A percentile compares a stretch with the other conserved stretches of the same genome.
Evolutionary conservation across 1,140 invertebrate genomes (phyloP).

Genomic region (Ips nitidus): DNA sequence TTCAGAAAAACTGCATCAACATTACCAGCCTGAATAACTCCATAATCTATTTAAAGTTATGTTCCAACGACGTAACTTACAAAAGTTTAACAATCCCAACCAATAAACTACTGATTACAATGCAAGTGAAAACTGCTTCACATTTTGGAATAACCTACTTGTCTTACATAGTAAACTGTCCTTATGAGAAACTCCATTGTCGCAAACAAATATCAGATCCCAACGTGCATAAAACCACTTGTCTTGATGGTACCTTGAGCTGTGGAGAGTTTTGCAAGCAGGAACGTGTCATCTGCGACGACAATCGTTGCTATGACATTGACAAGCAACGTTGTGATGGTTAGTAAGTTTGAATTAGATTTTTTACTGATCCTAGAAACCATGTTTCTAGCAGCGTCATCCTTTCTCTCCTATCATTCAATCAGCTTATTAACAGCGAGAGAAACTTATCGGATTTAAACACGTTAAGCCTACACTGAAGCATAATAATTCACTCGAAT

Average conservation of each 20-base stretch:
- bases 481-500: not conserved
- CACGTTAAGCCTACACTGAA: not conserved
- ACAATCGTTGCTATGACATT: slow-evolving; percentile 17
- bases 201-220: not conserved
- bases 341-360: not conserved
- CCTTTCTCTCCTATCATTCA: too few relatives aligned
- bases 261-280: not conserved
- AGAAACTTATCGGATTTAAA: too few relatives aligned
- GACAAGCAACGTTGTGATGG: slow-evolving; percentile 23
- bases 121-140: too few relatives aligned
- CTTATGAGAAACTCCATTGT: slow-evolving; percentile 3
- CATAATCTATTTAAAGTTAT: too few relatives aligned
- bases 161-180: slow-evolving; percentile 14
- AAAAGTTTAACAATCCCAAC: too few relatives aligned
- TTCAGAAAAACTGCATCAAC: too few relatives aligned
- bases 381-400: not conserved
- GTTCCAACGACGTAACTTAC: too few relatives aligned
- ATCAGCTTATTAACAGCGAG: too few relatives aligned
- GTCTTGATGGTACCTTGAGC: slow-evolving; percentile 1
- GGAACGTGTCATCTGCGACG: not conserved
- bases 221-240: not conserved
- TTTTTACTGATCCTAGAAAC: not conserved
- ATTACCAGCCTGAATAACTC: too few relatives aligned
- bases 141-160: not conserved
- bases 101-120: too few relatives aligned